Conservation (phyloP, 1,140 invertebrate species). For the Drosophila saltans region DNA sequence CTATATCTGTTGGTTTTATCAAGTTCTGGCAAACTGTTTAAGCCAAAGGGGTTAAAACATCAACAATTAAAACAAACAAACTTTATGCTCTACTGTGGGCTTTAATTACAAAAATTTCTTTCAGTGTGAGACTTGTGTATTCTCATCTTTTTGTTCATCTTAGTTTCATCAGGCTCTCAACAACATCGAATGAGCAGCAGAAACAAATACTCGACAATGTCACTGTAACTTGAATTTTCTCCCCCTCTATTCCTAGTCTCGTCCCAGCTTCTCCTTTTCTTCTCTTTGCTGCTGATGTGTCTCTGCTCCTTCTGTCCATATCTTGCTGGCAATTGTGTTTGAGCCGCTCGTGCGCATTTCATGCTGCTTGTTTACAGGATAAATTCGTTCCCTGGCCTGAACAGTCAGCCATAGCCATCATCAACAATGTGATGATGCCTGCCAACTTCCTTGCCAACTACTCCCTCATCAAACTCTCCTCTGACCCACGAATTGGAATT, state of each 20-base stretch:
- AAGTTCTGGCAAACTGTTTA: no score
- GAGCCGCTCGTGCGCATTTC: slow-evolving; percentile 17
- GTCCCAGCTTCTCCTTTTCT: not conserved
- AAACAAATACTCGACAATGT: slow-evolving; percentile 17
- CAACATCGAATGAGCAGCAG: slow-evolving; percentile 9
- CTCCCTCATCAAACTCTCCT: not conserved
- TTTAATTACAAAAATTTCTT: not conserved
- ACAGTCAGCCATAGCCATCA: slow-evolving; percentile 22
- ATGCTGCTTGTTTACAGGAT: slow-evolving; percentile 16
- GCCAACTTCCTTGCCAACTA: not conserved
- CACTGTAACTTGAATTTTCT: not conserved
- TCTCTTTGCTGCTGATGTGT: not conserved
- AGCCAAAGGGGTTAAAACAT: no score
- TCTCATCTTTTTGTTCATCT: not conserved
- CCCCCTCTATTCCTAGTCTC: no score
- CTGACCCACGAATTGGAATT: not conserved
- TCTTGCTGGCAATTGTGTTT: slow-evolving; percentile 12
- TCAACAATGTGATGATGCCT: slow-evolving; percentile 21
- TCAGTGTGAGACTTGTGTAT: not conserved
- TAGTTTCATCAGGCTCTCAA: slow-evolving; percentile 10
- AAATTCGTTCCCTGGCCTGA: slow-evolving; percentile 21
- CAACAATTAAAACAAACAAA: not conserved
- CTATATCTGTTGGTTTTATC: no score
- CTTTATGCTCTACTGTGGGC: not conserved
- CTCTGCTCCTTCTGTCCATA: not conserved